A percentile compares a stretch with the other conserved stretches of the same genome.
Conservation (phyloP, 2,888 invertebrate species). For the Agriopis aurantiaria region DNA sequence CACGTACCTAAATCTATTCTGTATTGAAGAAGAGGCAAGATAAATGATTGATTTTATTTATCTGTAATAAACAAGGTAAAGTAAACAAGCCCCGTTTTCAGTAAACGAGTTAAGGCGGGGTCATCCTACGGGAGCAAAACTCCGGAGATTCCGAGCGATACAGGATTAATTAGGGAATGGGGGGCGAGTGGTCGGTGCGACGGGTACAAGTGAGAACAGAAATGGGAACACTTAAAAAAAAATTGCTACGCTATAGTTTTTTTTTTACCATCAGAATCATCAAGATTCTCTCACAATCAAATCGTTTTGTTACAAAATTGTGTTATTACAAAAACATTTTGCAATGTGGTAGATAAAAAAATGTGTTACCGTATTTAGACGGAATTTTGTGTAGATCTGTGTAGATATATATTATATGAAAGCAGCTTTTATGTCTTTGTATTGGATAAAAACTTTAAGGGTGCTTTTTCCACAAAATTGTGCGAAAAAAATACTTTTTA, state of each 20-base stretch:
- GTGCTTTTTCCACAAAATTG: too few species aligned
- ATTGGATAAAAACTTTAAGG: too few species aligned
- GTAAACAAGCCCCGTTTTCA: constrained; percentile 60
- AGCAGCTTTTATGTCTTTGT: too few species aligned
- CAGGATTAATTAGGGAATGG: constrained; percentile 82
- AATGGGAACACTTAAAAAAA: constrained; percentile 22
- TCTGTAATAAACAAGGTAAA: constrained; percentile 34
- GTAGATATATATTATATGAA: too few species aligned
- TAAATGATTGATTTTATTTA: constrained; percentile 26
- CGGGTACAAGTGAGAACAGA: constrained; percentile 55
- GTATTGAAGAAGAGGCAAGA: neutral
- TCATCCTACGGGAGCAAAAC: constrained; percentile 73
- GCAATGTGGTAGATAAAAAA: too few species aligned
- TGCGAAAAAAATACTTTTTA: too few species aligned
- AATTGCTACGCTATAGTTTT: neutral
- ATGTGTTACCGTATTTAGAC: too few species aligned
- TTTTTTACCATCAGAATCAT: too few species aligned
- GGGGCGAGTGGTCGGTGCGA: constrained; percentile 71
- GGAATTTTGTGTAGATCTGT: too few species aligned
- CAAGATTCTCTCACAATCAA: too few species aligned
- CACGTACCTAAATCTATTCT: neutral
- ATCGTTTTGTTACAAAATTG: too few species aligned
- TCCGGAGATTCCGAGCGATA: constrained; percentile 70
- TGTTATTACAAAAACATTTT: too few species aligned
- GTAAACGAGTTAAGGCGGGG: constrained; percentile 70